phyloP scores from a whole-genome alignment of 92 coral and sea anemone species.

The Meandrina meandrites region DNA sequence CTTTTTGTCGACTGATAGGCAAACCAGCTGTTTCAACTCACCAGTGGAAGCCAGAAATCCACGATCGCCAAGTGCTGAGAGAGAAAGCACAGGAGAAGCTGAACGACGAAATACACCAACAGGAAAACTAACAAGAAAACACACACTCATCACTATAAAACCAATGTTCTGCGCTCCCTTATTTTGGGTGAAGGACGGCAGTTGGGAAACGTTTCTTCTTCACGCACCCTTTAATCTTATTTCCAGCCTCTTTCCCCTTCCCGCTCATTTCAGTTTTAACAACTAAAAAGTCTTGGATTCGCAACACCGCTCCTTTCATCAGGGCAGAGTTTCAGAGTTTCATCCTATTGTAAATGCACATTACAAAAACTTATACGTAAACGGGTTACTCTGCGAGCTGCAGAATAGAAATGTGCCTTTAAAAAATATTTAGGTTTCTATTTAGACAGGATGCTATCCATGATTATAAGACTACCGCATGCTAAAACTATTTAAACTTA shows the following conservation, averaged over 20 bases:
- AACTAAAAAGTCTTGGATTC: too few species aligned
- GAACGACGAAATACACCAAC: slow-evolving; percentile 78
- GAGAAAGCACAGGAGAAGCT: slow-evolving; percentile 73
- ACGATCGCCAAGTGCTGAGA: slow-evolving; percentile 47
- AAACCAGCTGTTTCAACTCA: slow-evolving; percentile 13
- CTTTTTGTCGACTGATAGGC: background rate
- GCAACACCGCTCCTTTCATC: too few species aligned
- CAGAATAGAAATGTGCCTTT: too few species aligned
- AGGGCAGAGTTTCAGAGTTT: too few species aligned
- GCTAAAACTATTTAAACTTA: too few species aligned
- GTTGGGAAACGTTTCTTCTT: background rate
- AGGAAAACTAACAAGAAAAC: slow-evolving; percentile 60
- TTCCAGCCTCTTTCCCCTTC: too few species aligned
- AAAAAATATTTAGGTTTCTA: too few species aligned
- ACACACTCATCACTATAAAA: background rate
- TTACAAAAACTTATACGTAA: too few species aligned
- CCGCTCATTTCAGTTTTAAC: too few species aligned
- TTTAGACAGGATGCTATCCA: too few species aligned
- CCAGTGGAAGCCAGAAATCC: slow-evolving; percentile 77
- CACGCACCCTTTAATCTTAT: too few species aligned
- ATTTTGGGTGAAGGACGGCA: background rate
- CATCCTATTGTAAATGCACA: background rate
- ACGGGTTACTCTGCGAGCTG: background rate
- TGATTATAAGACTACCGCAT: too few species aligned
- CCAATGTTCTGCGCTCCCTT: background rate